Percentiles rank a stretch among this genome's conserved stretches.
Conservation (phyloP, 2,888 invertebrate genomes). For the Belgica antarctica region DNA sequence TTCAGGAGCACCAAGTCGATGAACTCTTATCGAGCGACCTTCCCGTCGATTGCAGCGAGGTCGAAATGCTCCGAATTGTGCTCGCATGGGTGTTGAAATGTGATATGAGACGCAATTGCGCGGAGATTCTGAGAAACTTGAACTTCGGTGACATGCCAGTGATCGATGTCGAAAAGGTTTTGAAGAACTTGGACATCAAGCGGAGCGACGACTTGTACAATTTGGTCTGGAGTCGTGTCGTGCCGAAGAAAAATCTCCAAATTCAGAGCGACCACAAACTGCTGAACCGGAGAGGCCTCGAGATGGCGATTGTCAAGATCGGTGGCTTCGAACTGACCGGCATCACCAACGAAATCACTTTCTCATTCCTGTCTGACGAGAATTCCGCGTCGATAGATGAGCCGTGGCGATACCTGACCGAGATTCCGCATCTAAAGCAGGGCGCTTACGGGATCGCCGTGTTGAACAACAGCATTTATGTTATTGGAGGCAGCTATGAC, state of each 20-base stretch:
- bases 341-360: conserved; percentile 67
- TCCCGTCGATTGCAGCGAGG: conserved; percentile 67
- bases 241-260: conserved; percentile 46
- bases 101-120: conserved; percentile 47
- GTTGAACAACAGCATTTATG: conserved; percentile 65
- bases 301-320: conserved; percentile 65
- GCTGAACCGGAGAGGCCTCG: conserved; percentile 67
- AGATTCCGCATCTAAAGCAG: conserved; percentile 71
- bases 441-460: conserved; percentile 71
- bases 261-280: conserved; percentile 49
- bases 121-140: conserved; percentile 49
- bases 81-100: conserved; percentile 60
- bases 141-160: conserved; percentile 56
- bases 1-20: conserved; percentile 62
- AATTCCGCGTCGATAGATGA: conserved; percentile 48
- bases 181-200: conserved; percentile 46
- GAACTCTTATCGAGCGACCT: conserved; percentile 64
- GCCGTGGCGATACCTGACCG: conserved; percentile 65
- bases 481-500: conserved; percentile 71
- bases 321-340: conserved; percentile 68
- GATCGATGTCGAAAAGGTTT: conserved; percentile 49
- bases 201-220: conserved; percentile 48
- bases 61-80: conserved; percentile 61
- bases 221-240: conserved; percentile 15
- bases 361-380: conserved; percentile 58